phyloP scores from a whole-genome alignment of 1,140 invertebrate genomes.

The Pararge aegeria region DNA sequence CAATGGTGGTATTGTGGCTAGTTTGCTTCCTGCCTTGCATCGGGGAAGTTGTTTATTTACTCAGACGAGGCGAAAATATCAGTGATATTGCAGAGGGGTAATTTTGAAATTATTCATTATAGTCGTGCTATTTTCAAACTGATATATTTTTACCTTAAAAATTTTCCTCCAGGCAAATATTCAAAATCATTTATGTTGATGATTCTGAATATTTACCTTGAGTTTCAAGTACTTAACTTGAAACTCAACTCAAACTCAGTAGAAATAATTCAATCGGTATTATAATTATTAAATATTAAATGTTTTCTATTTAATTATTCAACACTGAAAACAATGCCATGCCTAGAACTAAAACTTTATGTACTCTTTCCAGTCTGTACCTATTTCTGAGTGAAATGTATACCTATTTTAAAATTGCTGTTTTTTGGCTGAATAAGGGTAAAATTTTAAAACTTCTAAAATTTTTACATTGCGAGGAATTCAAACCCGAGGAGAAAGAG shows the following conservation, averaged over 20 bases:
- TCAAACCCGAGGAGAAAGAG: conserved; percentile 62
- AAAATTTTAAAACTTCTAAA: conserved; percentile 63
- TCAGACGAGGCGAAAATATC: conserved; percentile 63
- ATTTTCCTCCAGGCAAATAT: too few relatives aligned
- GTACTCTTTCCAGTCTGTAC: conserved; percentile 62
- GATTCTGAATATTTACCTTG: too few relatives aligned
- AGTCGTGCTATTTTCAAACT: too few relatives aligned
- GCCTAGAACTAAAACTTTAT: too few relatives aligned
- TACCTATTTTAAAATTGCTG: conserved; percentile 71
- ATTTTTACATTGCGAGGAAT: conserved; percentile 66
- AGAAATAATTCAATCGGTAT: too few relatives aligned
- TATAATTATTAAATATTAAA: too few relatives aligned
- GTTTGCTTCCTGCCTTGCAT: conserved; percentile 70
- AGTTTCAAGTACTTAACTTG: too few relatives aligned
- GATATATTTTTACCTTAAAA: too few relatives aligned
- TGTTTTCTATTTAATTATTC: too few relatives aligned
- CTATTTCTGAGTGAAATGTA: conserved; percentile 77
- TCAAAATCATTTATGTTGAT: too few relatives aligned
- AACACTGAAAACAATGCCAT: too few relatives aligned
- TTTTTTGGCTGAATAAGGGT: conserved; percentile 69
- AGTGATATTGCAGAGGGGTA: conserved; percentile 75
- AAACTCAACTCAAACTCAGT: too few relatives aligned
- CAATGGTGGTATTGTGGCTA: conserved; percentile 59
- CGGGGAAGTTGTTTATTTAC: conserved; percentile 70
- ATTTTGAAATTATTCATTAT: conserved; percentile 16